A percentile compares a stretch with the other conserved stretches of the same genome.
Conservation (phyloP, 2,797 vertebrate species). For the Macrochelys suwanniensis region DNA sequence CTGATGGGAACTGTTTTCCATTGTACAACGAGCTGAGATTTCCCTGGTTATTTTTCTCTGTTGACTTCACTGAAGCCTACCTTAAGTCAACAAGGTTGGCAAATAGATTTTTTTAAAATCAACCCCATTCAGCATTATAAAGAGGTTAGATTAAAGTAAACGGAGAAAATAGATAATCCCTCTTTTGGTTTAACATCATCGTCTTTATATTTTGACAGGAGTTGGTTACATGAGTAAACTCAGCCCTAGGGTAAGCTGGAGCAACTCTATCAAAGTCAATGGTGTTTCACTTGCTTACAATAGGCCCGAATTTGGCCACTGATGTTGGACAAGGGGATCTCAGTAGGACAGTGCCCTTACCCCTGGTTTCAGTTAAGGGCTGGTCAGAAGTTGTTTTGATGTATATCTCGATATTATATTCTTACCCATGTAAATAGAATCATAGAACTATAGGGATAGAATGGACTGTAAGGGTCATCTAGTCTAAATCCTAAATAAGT, state of each 20-base stretch:
- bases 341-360: background rate
- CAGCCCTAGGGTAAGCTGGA: background rate
- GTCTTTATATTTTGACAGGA: background rate
- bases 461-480: background rate
- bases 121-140: background rate
- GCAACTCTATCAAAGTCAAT: background rate
- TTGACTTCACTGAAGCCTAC: background rate
- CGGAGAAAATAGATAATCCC: background rate
- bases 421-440: background rate
- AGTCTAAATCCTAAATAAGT: background rate
- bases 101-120: background rate
- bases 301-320: background rate
- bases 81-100: background rate
- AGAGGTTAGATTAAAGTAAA: background rate
- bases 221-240: rapidly evolving
- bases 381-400: background rate
- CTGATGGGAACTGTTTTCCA: background rate
- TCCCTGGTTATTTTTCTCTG: background rate
- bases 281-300: background rate
- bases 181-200: background rate
- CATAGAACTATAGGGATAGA: background rate
- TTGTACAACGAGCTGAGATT: background rate
- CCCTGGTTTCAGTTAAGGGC: background rate
- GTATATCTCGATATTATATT: background rate
- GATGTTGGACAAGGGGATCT: background rate